Base-by-base conservation (phyloP, 2,888 invertebrate species). In the Drosophila birchii region DNA sequence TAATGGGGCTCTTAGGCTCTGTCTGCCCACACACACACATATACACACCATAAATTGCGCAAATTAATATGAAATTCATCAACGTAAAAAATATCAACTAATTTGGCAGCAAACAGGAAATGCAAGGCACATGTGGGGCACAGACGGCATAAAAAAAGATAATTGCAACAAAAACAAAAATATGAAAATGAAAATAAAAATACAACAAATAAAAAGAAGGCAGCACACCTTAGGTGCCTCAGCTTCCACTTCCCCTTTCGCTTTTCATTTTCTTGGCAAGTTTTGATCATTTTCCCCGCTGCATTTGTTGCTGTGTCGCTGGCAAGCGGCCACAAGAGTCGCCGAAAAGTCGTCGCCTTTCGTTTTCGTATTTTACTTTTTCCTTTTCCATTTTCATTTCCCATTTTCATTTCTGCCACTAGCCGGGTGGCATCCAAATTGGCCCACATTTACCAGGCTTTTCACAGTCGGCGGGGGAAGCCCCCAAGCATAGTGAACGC, bases 41-140 rank as follows among this genome's bases (percentile, higher is more conserved):
- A 29, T 12, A 39, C 39, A 38, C 8, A 9, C 18, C 71, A 76
- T 72, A 87, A 83, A 83, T 84, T 76, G 77, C 55, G 55, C 69
- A 80, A 80, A 88, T 84, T 86, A 82, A 88, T 82, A 78, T 75
- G 76, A 82, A 75, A 84, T 88, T 70, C 81, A 84, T 84, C 88
- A 88, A 41, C 34, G 39, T 47, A 26, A 16, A 32, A 61, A 67
- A 55, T 67, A 67, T 67, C 56, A 69, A 70, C 70, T 72, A 71
- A 73, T 81, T 81, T 68, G 86, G 80, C 78, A 70, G 74, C 56
- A 59, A 85, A 81, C 88, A 83, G 82, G 82, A 83, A 82, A 82
- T 87, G 88, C 85, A 75, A 77, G 55, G 29, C n/a, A 53, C 78
- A 81, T 81, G 81, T 80, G 86, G 79, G 77, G 68, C 82, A 81